Evolutionary conservation across 2,113 vertebrate species (phyloP).

Genomic region (Tragelaphus buxtoni): DNA sequence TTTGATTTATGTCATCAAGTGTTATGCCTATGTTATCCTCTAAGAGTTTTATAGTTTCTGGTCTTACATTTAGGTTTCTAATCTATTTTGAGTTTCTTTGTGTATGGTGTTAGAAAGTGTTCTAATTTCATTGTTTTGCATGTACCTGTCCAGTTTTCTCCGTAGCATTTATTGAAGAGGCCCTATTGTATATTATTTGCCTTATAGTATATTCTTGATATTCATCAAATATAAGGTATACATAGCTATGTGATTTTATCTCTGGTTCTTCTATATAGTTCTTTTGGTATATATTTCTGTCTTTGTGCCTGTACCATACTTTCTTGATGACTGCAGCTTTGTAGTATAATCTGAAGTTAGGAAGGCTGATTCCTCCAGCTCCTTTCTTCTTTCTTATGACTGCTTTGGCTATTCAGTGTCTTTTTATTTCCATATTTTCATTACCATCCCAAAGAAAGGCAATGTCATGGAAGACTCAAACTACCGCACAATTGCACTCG

Average conservation of each 20-base stretch:
- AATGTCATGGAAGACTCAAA: too few species aligned
- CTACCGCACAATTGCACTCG: too few species aligned
- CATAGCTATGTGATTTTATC: not conserved
- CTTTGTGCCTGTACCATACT: not conserved
- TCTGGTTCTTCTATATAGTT: not conserved
- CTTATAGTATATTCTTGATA: not conserved
- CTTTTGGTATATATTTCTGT: not conserved
- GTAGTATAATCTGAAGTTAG: not conserved
- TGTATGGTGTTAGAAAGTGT: not conserved
- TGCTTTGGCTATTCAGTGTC: not conserved
- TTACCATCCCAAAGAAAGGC: too few species aligned
- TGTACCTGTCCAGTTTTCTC: not conserved
- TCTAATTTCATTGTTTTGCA: not conserved
- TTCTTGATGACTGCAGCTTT: not conserved
- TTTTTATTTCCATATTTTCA: not conserved
- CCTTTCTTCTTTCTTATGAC: not conserved
- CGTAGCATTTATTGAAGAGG: not conserved
- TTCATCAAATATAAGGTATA: not conserved
- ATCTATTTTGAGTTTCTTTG: not conserved
- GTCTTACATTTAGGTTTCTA: not conserved
- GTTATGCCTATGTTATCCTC: not conserved
- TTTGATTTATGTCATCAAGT: not conserved
- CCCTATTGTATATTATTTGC: not conserved
- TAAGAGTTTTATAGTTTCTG: not conserved
- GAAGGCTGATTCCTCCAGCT: not conserved